These are phyloP conservation scores for Syrphus vitripennis DNA, from an alignment of 2,888 invertebrate genomes.

Conservation along the genomic window DNA sequence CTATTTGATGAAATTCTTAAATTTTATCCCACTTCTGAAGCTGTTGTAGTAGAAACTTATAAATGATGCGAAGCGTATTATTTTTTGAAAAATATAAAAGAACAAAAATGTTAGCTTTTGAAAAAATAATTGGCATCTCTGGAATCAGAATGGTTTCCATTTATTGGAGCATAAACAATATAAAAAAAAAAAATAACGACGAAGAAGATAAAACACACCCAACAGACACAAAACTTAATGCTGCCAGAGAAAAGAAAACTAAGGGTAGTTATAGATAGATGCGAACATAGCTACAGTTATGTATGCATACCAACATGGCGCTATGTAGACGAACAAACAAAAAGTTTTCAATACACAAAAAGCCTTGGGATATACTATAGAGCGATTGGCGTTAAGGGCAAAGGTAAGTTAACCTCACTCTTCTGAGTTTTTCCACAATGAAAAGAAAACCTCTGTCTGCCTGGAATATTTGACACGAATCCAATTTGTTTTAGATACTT, in stretches of 20 bases:
- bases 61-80: no score
- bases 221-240: conserved; percentile 8
- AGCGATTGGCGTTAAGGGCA: background rate
- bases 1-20: no score
- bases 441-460: conserved; percentile 37
- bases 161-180: conserved; percentile 7
- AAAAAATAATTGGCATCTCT: conserved; percentile 18
- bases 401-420: background rate
- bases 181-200: background rate
- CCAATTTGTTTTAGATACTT: background rate
- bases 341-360: conserved; percentile 11
- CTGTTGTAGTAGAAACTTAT: background rate
- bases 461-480: conserved; percentile 20
- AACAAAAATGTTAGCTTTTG: no score
- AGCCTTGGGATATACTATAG: background rate
- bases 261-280: background rate
- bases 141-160: conserved; percentile 32
- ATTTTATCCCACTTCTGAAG: background rate
- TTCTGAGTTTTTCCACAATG: background rate
- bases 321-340: background rate
- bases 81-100: no score
- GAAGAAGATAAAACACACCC: conserved; percentile 8
- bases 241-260: conserved; percentile 15
- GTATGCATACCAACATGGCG: background rate
- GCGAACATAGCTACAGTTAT: background rate